A percentile compares a stretch with the other conserved stretches of the same genome.
Evolutionary conservation across 2,888 invertebrate genomes (phyloP).

Genomic region (Pyrrhosoma nymphula): DNA sequence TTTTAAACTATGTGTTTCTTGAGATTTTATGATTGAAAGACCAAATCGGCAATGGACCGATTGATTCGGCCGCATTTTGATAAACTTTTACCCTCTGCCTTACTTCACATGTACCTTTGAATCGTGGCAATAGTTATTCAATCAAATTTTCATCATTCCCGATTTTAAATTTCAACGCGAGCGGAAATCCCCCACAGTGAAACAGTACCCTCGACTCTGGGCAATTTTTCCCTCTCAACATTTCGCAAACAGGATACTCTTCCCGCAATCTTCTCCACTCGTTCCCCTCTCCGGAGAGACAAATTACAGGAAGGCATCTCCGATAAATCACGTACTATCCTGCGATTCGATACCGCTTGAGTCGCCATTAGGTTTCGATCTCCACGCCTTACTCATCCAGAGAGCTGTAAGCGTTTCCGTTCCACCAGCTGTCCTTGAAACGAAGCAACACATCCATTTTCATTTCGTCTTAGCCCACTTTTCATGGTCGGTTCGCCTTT

Average conservation of each 20-base stretch:
- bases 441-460: neutral
- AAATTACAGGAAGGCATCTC: conserved; percentile 37
- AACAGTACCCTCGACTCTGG: neutral
- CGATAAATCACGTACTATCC: too few relatives aligned
- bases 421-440: neutral
- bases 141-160: neutral
- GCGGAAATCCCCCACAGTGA: neutral
- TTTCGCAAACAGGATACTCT: neutral
- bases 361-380: neutral
- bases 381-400: neutral
- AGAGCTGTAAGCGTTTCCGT: neutral
- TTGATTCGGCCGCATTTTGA: too few relatives aligned
- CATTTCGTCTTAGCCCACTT: conserved; percentile 3
- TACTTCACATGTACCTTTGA: too few relatives aligned
- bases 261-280: neutral
- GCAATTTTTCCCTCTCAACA: neutral
- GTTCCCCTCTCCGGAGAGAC: neutral
- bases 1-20: too few relatives aligned
- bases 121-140: neutral
- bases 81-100: too few relatives aligned
- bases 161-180: neutral
- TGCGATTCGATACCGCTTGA: neutral
- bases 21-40: too few relatives aligned
- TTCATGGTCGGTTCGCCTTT: neutral
- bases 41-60: too few relatives aligned